A percentile compares a stretch with the other conserved stretches of the same genome.
Evolutionary conservation across 2,113 vertebrate genomes (phyloP).

Genomic region (Clarias magur): DNA sequence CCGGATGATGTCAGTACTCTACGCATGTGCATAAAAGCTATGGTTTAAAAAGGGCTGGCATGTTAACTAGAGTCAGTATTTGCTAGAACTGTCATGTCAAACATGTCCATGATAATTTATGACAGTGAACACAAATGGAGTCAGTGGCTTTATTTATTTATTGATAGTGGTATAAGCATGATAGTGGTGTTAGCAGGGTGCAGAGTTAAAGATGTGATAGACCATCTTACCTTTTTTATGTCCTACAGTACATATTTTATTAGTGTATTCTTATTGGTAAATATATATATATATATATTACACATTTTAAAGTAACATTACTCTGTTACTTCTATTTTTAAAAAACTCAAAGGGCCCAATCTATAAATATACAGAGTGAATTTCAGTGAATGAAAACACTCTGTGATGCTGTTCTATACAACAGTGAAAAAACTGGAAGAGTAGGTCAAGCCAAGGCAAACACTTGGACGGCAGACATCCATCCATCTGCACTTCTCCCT

Average conservation of each 20-base stretch:
- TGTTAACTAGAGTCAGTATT: neutral
- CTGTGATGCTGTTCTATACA: neutral
- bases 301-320: neutral
- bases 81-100: neutral
- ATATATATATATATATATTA: neutral
- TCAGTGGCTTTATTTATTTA: neutral
- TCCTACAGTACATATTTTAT: neutral
- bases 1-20: no score
- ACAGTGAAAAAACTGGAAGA: neutral
- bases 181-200: neutral
- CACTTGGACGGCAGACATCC: slow-evolving; percentile 60
- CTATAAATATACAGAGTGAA: neutral
- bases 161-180: neutral
- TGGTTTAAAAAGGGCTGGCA: neutral
- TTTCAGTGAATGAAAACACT: neutral
- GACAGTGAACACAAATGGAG: neutral
- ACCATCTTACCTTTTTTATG: neutral
- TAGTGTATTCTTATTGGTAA: neutral
- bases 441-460: slow-evolving; percentile 68
- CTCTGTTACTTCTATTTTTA: neutral
- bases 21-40: neutral
- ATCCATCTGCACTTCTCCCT: slow-evolving; percentile 44
- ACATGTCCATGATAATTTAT: neutral
- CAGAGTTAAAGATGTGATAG: neutral
- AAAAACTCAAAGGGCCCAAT: neutral